These are phyloP conservation scores for Erynnis tages DNA, from an alignment of 2,888 invertebrate genomes.

Conservation along the genomic window DNA sequence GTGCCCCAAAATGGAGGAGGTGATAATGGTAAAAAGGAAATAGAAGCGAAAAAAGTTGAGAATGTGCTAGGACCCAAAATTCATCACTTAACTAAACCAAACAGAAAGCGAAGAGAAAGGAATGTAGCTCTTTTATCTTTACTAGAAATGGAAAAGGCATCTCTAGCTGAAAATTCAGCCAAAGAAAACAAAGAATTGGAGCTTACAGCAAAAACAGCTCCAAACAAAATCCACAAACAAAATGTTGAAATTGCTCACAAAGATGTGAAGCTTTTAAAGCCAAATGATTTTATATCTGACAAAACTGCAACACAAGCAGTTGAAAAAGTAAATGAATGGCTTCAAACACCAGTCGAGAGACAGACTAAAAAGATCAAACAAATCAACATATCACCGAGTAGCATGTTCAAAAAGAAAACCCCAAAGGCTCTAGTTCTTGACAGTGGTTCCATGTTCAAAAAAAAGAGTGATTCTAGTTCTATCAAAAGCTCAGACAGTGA, in stretches of 20 bases:
- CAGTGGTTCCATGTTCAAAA: constrained; percentile 4
- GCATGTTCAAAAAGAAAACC: constrained; percentile 12
- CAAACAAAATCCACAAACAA: background rate
- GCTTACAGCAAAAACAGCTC: background rate
- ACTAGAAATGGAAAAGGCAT: constrained; percentile 28
- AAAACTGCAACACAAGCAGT: constrained; percentile 1
- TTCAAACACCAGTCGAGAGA: background rate
- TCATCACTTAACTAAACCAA: constrained; percentile 3
- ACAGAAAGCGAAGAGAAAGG: constrained; percentile 37
- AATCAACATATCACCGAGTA: background rate
- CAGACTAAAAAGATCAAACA: background rate
- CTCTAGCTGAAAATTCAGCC: background rate
- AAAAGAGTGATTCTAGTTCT: constrained; percentile 3
- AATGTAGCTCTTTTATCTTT: constrained; percentile 55
- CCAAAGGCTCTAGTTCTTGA: background rate
- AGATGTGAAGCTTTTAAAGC: constrained; percentile 38
- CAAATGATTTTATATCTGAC: constrained; percentile 38
- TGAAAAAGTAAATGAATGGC: constrained; percentile 17
- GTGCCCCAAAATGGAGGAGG: background rate
- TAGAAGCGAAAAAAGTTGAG: background rate
- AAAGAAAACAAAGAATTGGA: background rate
- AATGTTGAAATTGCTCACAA: constrained; percentile 17
- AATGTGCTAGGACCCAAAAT: background rate
- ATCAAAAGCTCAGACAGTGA: constrained; percentile 6
- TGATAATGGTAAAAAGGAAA: background rate